Conservation (phyloP, 1,140 invertebrate species). For the Stratiolaelaps scimitus region DNA sequence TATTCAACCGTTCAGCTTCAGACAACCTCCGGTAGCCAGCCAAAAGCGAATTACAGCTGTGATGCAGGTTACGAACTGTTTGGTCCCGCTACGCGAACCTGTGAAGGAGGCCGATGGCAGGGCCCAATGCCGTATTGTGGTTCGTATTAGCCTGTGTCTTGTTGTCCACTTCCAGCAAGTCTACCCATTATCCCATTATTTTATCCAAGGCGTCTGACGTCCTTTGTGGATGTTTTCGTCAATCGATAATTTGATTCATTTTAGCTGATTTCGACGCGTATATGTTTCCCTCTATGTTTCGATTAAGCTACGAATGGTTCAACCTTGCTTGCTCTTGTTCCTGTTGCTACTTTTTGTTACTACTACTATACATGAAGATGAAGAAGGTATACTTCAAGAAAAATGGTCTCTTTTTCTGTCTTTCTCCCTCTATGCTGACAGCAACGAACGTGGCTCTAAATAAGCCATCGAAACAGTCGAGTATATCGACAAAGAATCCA, state of each 20-base stretch:
- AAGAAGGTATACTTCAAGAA: neutral
- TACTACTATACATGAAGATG: neutral
- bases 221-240: neutral
- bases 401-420: constrained; percentile 12
- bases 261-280: neutral
- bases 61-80: constrained; percentile 65
- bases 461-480: constrained; percentile 76
- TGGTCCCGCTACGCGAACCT: constrained; percentile 55
- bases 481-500: constrained; percentile 55
- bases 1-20: constrained; percentile 56
- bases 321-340: no score
- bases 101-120: constrained; percentile 59
- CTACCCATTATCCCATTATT: no score
- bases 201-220: no score
- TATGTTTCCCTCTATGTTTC: neutral
- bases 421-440: constrained; percentile 30
- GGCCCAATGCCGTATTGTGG: constrained; percentile 69
- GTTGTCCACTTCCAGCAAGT: no score
- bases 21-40: constrained; percentile 36
- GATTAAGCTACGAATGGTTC: no score
- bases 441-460: constrained; percentile 61
- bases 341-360: neutral
- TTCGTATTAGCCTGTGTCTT: constrained; percentile 46
- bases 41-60: constrained; percentile 57
- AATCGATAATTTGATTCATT: neutral